phyloP scores from a whole-genome alignment of 2,888 invertebrate species.

The Trilocha varians region DNA sequence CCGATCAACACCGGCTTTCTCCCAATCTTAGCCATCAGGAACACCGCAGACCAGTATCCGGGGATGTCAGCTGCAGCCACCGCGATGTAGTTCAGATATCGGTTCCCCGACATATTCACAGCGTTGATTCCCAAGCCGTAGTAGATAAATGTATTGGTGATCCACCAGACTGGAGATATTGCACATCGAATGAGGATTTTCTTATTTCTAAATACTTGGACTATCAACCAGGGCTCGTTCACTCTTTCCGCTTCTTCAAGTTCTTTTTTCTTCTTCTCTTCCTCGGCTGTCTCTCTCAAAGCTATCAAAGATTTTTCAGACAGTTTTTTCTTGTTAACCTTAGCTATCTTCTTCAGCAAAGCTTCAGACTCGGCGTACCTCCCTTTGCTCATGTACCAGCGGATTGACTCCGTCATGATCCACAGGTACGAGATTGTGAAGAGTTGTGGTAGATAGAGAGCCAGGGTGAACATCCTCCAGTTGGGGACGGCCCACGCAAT shows the following conservation, averaged over 20 bases:
- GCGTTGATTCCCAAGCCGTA: conserved; percentile 81
- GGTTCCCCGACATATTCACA: conserved; percentile 77
- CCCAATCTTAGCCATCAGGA: conserved; percentile 76
- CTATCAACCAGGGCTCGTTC: conserved; percentile 44
- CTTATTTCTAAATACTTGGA: conserved; percentile 41
- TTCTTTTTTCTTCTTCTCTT: conserved; percentile 29
- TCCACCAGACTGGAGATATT: conserved; percentile 76
- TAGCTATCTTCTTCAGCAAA: conserved; percentile 76
- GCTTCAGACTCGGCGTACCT: conserved; percentile 76
- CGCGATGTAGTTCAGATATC: conserved; percentile 78
- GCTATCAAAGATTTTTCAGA: conserved; percentile 67
- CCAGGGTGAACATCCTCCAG: conserved; percentile 80
- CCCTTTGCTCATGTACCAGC: conserved; percentile 84
- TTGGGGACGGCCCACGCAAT: conserved; percentile 79
- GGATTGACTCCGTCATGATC: conserved; percentile 81
- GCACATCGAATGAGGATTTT: conserved; percentile 40
- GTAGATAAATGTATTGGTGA: conserved; percentile 79
- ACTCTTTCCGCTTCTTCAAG: not conserved
- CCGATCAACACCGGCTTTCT: conserved; percentile 75
- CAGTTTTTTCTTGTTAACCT: conserved; percentile 71
- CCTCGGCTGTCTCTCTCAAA: conserved; percentile 46
- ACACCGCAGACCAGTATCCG: conserved; percentile 77
- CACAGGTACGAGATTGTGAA: conserved; percentile 79
- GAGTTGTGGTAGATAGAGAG: conserved; percentile 81
- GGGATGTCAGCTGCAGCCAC: conserved; percentile 81